phyloP scores from a whole-genome alignment of 2,113 vertebrate species.

The Protomyctophum bolini region DNA sequence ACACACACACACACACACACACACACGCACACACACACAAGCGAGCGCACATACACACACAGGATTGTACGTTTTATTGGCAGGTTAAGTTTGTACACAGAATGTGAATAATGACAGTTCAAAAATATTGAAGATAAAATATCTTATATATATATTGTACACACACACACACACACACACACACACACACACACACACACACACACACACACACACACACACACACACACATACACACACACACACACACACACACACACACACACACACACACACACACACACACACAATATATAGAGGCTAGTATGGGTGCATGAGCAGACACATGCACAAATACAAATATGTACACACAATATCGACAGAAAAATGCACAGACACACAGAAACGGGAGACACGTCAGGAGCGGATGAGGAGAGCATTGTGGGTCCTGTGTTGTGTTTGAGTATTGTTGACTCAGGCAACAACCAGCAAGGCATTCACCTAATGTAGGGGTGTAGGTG shows the following conservation, averaged over 20 bases:
- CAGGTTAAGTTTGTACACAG: background rate
- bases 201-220: background rate
- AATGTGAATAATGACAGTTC: background rate
- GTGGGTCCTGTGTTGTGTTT: background rate
- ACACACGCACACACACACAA: constrained; percentile 27
- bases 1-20: constrained; percentile 9
- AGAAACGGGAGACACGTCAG: no score
- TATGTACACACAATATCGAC: no score
- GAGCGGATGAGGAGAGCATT: constrained; percentile 5
- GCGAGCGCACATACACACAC: constrained; percentile 17
- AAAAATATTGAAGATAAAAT: no score
- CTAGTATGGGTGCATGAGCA: no score
- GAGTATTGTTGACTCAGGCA: background rate
- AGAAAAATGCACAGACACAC: no score
- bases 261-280: no score
- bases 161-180: background rate
- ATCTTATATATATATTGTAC: no score
- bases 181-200: no score
- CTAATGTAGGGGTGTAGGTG: background rate
- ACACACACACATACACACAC: no score
- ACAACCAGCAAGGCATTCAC: constrained; percentile 5
- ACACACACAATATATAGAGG: no score
- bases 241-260: no score
- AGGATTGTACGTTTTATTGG: background rate
- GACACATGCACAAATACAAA: constrained; percentile 9